phyloP scores from a whole-genome alignment of 1,140 invertebrate species.

The Leptinotarsa lineolata region DNA sequence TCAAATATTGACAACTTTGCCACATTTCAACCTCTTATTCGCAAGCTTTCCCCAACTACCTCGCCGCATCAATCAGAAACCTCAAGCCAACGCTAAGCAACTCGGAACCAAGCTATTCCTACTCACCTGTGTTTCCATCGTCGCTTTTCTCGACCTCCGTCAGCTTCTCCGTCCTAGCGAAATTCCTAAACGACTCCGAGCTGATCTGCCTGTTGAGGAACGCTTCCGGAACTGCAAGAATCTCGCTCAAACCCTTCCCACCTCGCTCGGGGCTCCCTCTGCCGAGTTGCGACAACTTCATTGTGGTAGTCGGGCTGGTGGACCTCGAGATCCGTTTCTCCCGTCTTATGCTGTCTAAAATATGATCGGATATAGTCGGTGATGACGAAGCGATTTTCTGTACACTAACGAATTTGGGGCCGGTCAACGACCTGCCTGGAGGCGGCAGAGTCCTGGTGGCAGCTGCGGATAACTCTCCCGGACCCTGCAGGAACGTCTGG shows the following conservation, averaged over 20 bases:
- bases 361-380: slow-evolving; percentile 38
- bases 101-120: neutral
- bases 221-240: slow-evolving; percentile 51
- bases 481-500: slow-evolving; percentile 56
- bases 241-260: slow-evolving; percentile 46
- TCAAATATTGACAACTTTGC: no score
- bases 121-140: neutral
- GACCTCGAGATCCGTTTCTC: slow-evolving; percentile 17
- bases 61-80: no score
- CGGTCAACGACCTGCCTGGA: neutral
- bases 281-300: slow-evolving; percentile 16
- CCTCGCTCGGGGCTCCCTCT: neutral
- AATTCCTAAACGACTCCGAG: slow-evolving; percentile 45
- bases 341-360: slow-evolving; percentile 35
- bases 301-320: slow-evolving; percentile 21
- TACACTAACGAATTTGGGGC: slow-evolving; percentile 36
- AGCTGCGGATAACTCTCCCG: neutral
- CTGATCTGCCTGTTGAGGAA: slow-evolving; percentile 52
- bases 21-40: no score
- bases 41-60: no score
- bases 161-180: neutral
- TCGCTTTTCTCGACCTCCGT: neutral
- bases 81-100: no score
- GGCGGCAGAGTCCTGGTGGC: neutral
- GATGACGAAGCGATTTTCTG: slow-evolving; percentile 30